These are phyloP conservation scores for Danio choprae DNA, from an alignment of 2,797 vertebrate species.

Conservation along the genomic window DNA sequence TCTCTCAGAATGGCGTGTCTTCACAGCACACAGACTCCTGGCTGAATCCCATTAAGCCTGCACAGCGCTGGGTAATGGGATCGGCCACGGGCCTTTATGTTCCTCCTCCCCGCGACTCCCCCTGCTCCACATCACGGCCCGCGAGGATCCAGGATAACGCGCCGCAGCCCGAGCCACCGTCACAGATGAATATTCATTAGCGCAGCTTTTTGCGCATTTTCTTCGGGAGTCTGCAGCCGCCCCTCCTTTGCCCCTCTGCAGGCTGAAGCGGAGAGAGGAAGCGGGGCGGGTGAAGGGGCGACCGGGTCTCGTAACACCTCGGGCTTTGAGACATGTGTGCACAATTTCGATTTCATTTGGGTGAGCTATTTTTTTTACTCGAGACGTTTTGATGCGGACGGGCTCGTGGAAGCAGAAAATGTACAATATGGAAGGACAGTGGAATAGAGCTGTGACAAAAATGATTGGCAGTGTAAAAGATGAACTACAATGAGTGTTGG, in stretches of 20 bases:
- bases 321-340: conserved; percentile 54
- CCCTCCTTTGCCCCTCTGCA: conserved; percentile 43
- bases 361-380: conserved; percentile 11
- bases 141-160: conserved; percentile 60
- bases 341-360: conserved; percentile 51
- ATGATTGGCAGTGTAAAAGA: conserved; percentile 28
- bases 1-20: conserved; percentile 59
- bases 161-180: conserved; percentile 61
- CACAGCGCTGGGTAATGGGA: conserved; percentile 66
- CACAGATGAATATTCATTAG: conserved; percentile 68
- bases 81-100: conserved; percentile 67
- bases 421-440: conserved; percentile 15
- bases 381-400: conserved; percentile 2
- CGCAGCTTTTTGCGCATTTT: conserved; percentile 61
- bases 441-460: conserved; percentile 6
- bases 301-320: conserved; percentile 59
- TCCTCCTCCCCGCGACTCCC: conserved; percentile 53
- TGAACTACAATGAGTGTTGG: neutral
- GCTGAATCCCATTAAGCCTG: conserved; percentile 67
- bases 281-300: conserved; percentile 54
- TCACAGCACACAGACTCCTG: conserved; percentile 62
- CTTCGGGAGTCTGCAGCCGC: conserved; percentile 53
- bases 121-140: conserved; percentile 40
- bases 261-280: conserved; percentile 56
- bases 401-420: conserved; percentile 3